A percentile compares a stretch with the other conserved stretches of the same genome.
Evolutionary conservation across 2,888 invertebrate species (phyloP).

Genomic region (Bruchidius siliquastri): DNA sequence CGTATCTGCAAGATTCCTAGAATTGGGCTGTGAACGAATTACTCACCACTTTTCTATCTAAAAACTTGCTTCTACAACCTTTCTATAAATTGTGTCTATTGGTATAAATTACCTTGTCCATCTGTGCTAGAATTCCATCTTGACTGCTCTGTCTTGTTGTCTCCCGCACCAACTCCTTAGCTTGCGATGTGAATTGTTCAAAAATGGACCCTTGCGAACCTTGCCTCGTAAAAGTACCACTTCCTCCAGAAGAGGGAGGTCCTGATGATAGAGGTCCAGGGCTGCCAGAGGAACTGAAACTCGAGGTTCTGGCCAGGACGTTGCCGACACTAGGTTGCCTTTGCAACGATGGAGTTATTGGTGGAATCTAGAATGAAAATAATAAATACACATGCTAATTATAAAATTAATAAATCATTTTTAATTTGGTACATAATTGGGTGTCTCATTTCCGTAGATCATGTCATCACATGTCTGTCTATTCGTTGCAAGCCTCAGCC

Average conservation of each 20-base stretch:
- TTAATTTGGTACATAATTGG: no score
- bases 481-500: no score
- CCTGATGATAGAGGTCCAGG: constrained; percentile 39
- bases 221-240: constrained; percentile 57
- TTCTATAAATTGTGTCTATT: no score
- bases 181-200: constrained; percentile 83
- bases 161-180: constrained; percentile 83
- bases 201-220: constrained; percentile 80
- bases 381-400: no score
- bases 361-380: constrained; percentile 45
- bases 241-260: constrained; percentile 17
- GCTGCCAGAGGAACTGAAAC: constrained; percentile 53
- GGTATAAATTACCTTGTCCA: constrained; percentile 93
- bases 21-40: no score
- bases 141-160: constrained; percentile 86
- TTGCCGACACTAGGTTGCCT: constrained; percentile 59
- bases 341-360: constrained; percentile 53
- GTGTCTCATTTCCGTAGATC: no score
- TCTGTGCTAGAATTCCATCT: constrained; percentile 80
- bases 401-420: no score
- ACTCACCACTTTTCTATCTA: no score
- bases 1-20: no score
- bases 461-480: no score
- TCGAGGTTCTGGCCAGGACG: constrained; percentile 59
- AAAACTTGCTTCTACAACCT: no score